Conservation (phyloP, 1,140 invertebrate genomes). For the Anastrepha ludens region DNA sequence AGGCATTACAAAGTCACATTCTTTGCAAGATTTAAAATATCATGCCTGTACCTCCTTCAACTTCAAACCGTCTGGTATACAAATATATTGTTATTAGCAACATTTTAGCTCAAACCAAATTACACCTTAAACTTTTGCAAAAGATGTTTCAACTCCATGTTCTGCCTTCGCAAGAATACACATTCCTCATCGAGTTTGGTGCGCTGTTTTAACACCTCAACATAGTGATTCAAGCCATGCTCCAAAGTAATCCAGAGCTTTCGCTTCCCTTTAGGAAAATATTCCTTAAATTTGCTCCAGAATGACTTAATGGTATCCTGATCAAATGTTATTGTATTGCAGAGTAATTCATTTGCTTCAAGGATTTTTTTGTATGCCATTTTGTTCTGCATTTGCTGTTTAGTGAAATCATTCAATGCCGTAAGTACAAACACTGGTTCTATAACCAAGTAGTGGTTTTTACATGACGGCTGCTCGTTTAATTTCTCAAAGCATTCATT, state of each 20-base stretch:
- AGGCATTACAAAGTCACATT: no score
- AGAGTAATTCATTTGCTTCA: conserved; percentile 1
- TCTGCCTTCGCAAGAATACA: conserved; percentile 75
- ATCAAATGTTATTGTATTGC: conserved; percentile 35
- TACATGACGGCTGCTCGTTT: conserved; percentile 48
- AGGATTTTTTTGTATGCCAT: neutral
- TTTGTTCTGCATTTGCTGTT: conserved; percentile 59
- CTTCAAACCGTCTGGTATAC: no score
- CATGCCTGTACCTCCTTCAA: no score
- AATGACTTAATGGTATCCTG: conserved; percentile 59
- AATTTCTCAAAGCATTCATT: neutral
- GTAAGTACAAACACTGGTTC: conserved; percentile 76
- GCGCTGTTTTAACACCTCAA: conserved; percentile 76
- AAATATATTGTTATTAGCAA: no score
- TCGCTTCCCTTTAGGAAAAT: conserved; percentile 75
- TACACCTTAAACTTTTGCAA: conserved; percentile 71
- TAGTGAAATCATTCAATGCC: conserved; percentile 76
- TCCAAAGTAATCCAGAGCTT: conserved; percentile 77
- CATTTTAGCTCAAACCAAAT: neutral
- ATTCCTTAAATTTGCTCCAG: conserved; percentile 67
- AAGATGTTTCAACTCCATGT: conserved; percentile 76
- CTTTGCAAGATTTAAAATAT: no score
- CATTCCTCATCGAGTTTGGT: conserved; percentile 75
- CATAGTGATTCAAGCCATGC: conserved; percentile 77
- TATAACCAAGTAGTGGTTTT: conserved; percentile 77